phyloP scores from a whole-genome alignment of 2,113 vertebrate species.

The Equus quagga region DNA sequence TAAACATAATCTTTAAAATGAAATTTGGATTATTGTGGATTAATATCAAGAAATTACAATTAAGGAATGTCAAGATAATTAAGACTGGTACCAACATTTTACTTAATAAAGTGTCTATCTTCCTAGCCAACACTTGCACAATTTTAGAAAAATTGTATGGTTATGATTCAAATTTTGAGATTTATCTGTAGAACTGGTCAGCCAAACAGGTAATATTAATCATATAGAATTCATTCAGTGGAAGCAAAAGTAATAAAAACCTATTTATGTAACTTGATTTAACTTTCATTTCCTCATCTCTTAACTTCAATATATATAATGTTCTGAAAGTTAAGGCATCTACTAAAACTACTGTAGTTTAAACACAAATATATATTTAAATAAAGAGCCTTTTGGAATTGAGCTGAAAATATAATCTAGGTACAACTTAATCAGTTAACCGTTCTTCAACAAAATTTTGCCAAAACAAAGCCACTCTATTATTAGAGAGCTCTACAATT shows the following conservation, averaged over 20 bases:
- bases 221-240: neutral
- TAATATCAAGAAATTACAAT: neutral
- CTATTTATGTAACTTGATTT: neutral
- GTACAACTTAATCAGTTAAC: neutral
- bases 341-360: neutral
- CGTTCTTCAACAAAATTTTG: neutral
- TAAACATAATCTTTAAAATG: slow-evolving; percentile 36
- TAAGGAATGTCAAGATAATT: neutral
- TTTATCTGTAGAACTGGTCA: neutral
- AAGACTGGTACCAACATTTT: neutral
- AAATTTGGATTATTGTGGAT: neutral
- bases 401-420: neutral
- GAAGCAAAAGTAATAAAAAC: neutral
- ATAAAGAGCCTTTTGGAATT: neutral
- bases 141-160: neutral
- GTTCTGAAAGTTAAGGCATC: neutral
- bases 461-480: neutral
- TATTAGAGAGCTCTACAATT: neutral
- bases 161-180: neutral
- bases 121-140: neutral
- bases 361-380: neutral
- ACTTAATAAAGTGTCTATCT: neutral
- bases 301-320: neutral
- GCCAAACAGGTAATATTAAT: neutral
- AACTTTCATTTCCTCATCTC: neutral